phyloP scores from a whole-genome alignment of 2,113 vertebrate genomes.

The Salminus brasiliensis region DNA sequence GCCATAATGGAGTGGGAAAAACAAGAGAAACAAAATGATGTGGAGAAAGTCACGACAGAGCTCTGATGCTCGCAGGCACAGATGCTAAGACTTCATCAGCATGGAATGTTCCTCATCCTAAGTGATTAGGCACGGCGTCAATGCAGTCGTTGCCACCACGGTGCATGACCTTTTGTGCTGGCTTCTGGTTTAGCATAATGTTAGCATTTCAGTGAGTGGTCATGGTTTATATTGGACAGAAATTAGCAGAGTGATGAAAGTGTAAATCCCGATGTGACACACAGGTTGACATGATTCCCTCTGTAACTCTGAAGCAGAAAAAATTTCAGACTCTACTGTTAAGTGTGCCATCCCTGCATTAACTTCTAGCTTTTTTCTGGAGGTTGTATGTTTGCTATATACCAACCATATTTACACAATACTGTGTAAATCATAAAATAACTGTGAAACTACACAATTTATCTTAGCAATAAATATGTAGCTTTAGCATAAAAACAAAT shows the following conservation, averaged over 20 bases:
- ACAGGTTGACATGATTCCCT: neutral
- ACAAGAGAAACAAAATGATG: too few relatives aligned
- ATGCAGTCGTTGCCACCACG: neutral
- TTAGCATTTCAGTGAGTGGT: neutral
- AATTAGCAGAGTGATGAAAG: neutral
- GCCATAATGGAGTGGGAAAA: too few relatives aligned
- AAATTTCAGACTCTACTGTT: neutral
- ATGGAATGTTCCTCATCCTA: neutral
- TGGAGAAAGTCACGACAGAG: neutral
- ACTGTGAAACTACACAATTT: too few relatives aligned
- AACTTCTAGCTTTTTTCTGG: neutral
- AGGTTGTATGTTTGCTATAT: too few relatives aligned
- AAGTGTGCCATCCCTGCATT: neutral
- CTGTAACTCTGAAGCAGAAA: neutral
- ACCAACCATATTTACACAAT: too few relatives aligned
- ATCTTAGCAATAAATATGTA: too few relatives aligned
- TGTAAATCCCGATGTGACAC: neutral
- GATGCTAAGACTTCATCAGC: constrained; percentile 1
- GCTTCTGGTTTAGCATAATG: neutral
- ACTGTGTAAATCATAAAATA: too few relatives aligned
- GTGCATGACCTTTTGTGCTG: constrained; percentile 5
- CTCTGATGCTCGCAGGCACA: neutral
- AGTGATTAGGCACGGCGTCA: constrained; percentile 10
- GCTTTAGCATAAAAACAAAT: too few relatives aligned
- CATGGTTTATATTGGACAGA: neutral